These are phyloP conservation scores for Coenonympha glycerion DNA, from an alignment of 2,888 invertebrate species.

Conservation along the genomic window DNA sequence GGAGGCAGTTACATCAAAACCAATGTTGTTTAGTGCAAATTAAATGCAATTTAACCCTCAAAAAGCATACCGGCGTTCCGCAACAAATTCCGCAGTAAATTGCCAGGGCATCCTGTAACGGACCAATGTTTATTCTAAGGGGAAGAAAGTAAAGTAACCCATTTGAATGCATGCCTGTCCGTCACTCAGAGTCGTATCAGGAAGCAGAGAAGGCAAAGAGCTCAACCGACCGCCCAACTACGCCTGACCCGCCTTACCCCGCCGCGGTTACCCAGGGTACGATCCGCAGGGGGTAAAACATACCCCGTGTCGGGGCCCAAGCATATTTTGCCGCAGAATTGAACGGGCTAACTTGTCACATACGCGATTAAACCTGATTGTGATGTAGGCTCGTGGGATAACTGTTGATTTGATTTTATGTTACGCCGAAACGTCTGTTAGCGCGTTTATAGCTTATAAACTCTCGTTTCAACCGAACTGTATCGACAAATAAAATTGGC, in stretches of 20 bases:
- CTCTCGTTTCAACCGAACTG: constrained; percentile 64
- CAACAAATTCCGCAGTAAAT: constrained; percentile 73
- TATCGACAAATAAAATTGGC: constrained; percentile 69
- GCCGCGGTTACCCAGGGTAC: constrained; percentile 17
- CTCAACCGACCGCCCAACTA: constrained; percentile 46
- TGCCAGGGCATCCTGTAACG: constrained; percentile 60
- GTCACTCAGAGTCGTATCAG: constrained; percentile 81
- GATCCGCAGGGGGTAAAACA: constrained; percentile 19
- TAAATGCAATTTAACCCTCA: constrained; percentile 73
- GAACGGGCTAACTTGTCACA: constrained; percentile 71
- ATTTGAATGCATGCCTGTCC: constrained; percentile 85
- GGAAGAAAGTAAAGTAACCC: constrained; percentile 78
- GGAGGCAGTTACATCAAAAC: constrained; percentile 48
- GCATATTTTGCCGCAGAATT: constrained; percentile 33
- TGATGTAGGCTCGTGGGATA: constrained; percentile 74
- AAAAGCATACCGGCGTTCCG: constrained; percentile 70
- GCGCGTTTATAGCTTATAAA: constrained; percentile 73
- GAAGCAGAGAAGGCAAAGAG: constrained; percentile 56
- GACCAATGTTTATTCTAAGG: constrained; percentile 62
- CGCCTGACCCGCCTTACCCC: constrained; percentile 31
- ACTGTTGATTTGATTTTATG: constrained; percentile 77
- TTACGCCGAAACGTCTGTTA: constrained; percentile 72
- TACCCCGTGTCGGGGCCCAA: constrained; percentile 21
- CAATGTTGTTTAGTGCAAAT: constrained; percentile 70
- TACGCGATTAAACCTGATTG: constrained; percentile 74